Percentiles rank a stretch among this genome's conserved stretches.
Conservation (phyloP, 2,888 invertebrate species). For the Tiliacea aurago region DNA sequence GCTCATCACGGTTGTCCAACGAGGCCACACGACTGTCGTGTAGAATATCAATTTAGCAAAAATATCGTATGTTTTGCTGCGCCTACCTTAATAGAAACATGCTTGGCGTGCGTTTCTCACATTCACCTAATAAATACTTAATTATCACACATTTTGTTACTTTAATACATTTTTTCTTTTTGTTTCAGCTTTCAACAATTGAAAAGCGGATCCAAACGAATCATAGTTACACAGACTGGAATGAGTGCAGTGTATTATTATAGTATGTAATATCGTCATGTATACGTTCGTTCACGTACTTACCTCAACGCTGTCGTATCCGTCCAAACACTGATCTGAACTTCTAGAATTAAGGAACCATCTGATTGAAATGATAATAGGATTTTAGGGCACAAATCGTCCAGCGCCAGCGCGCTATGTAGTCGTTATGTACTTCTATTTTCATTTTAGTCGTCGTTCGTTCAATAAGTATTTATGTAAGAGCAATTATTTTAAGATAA, state of each 20-base stretch:
- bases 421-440: constrained; percentile 83
- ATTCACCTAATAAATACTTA: constrained; percentile 19
- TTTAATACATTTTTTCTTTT: constrained; percentile 26
- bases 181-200: constrained; percentile 81
- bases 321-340: constrained; percentile 73
- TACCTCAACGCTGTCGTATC: constrained; percentile 75
- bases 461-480: constrained; percentile 67
- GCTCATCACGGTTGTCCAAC: background rate
- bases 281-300: constrained; percentile 61
- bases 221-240: constrained; percentile 65
- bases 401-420: constrained; percentile 57
- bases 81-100: background rate
- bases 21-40: constrained; percentile 25
- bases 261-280: constrained; percentile 60
- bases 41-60: constrained; percentile 11
- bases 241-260: constrained; percentile 75
- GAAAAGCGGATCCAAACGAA: constrained; percentile 63
- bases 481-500: constrained; percentile 59
- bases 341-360: constrained; percentile 57
- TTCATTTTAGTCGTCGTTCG: constrained; percentile 86
- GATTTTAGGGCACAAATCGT: constrained; percentile 79
- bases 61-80: constrained; percentile 4
- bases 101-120: constrained; percentile 16
- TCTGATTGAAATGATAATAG: constrained; percentile 88
- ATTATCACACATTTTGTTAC: background rate